A percentile compares a stretch with the other conserved stretches of the same genome.
Evolutionary conservation across 2,113 vertebrate species (phyloP).

Genomic region (Hyla sarda): DNA sequence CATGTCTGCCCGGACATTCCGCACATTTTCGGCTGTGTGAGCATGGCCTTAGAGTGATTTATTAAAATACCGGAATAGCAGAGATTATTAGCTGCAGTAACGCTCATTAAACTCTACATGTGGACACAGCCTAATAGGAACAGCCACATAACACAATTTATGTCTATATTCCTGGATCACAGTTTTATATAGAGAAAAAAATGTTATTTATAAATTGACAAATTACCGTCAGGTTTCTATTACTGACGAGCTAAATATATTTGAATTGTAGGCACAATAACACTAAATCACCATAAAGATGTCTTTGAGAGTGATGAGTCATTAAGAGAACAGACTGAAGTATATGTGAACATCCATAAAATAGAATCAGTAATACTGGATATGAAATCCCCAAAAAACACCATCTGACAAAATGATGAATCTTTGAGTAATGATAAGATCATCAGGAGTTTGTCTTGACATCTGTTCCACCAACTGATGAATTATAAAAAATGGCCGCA

Average conservation of each 20-base stretch:
- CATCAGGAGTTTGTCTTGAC: conserved; percentile 5
- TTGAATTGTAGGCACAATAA: neutral
- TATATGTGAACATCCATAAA: neutral
- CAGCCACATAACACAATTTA: too few relatives aligned
- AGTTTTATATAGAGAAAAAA: neutral
- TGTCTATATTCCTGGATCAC: neutral
- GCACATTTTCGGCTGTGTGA: too few relatives aligned
- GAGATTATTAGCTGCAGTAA: too few relatives aligned
- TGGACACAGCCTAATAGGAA: too few relatives aligned
- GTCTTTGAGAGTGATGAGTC: conserved; percentile 4
- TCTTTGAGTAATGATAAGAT: conserved; percentile 3
- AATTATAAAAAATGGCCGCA: neutral
- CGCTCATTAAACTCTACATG: too few relatives aligned
- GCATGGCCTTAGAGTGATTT: too few relatives aligned
- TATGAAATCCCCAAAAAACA: conserved; percentile 14
- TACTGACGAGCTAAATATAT: neutral
- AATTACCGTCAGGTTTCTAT: neutral
- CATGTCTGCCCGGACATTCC: too few relatives aligned
- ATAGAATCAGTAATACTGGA: conserved; percentile 12
- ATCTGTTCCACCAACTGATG: conserved; percentile 28
- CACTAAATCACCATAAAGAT: neutral
- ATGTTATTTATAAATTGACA: neutral
- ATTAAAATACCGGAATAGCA: too few relatives aligned
- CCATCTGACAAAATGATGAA: conserved; percentile 30
- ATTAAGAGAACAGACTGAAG: conserved; percentile 6